phyloP scores from a whole-genome alignment of 2,113 vertebrate species.

The Athene cunicularia region DNA sequence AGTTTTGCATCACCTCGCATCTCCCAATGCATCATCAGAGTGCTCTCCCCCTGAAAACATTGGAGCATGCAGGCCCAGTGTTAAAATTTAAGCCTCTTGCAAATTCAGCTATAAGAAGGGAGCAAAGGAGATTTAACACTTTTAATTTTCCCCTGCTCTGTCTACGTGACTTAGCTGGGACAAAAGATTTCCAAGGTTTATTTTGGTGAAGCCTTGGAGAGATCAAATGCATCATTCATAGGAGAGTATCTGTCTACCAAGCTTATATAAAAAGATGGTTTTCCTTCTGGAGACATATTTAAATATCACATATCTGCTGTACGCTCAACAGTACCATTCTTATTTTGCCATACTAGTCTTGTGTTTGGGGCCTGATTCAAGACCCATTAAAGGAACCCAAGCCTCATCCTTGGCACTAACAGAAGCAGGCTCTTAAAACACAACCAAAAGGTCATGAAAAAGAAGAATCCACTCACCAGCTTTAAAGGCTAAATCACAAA shows the following conservation, averaged over 20 bases:
- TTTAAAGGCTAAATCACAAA: not conserved
- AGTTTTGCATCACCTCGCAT: not conserved
- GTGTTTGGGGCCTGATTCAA: not conserved
- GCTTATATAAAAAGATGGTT: not conserved
- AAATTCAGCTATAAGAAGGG: not conserved
- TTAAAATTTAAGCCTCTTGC: not conserved
- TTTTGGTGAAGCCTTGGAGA: not conserved
- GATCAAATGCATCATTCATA: not conserved
- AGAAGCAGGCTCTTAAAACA: not conserved
- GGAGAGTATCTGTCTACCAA: not conserved
- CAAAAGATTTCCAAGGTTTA: not conserved
- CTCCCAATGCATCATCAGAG: rapidly evolving
- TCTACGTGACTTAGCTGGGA: not conserved
- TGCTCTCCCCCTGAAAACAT: rapidly evolving
- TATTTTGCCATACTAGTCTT: not conserved
- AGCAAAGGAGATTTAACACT: not conserved
- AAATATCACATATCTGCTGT: not conserved
- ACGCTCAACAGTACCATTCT: not conserved
- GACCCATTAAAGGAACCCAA: not conserved
- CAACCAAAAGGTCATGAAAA: not conserved
- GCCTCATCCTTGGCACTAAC: not conserved
- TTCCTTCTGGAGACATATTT: not conserved
- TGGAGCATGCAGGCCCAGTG: rapidly evolving
- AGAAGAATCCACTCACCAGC: not conserved
- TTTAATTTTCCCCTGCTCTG: not conserved